Percentiles rank a stretch among this genome's conserved stretches.
Evolutionary conservation across 2,113 vertebrate genomes (phyloP).

Genomic region (Chaetorhynchus papuensis): DNA sequence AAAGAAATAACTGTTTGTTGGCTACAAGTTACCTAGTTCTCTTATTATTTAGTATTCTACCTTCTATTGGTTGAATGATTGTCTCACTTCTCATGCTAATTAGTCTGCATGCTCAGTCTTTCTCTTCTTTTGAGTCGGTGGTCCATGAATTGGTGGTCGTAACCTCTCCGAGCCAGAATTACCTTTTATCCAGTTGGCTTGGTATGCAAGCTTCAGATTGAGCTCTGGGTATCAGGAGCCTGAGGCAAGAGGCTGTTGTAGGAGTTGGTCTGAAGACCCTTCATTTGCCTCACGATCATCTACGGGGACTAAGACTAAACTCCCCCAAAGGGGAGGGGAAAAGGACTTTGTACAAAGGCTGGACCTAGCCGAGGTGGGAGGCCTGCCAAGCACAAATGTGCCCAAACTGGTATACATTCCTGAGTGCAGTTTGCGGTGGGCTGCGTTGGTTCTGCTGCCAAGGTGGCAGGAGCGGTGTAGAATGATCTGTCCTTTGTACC

Average conservation of each 20-base stretch:
- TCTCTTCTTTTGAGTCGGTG: not conserved
- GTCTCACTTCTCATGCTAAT: not conserved
- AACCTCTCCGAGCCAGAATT: not conserved
- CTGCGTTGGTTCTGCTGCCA: too few species aligned
- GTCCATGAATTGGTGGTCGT: not conserved
- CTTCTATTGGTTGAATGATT: not conserved
- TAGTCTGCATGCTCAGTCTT: not conserved
- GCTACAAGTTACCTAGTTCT: not conserved
- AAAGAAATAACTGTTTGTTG: not conserved
- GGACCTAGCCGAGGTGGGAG: too few species aligned
- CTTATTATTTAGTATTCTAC: not conserved
- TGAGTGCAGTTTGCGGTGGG: too few species aligned
- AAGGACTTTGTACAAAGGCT: too few species aligned
- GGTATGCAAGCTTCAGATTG: not conserved
- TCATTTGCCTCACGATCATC: too few species aligned
- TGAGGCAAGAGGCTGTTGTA: not conserved
- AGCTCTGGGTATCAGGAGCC: not conserved
- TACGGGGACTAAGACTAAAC: too few species aligned
- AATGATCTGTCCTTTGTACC: too few species aligned
- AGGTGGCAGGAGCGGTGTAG: too few species aligned
- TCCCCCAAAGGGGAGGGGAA: too few species aligned
- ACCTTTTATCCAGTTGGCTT: not conserved
- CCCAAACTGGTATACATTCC: too few species aligned
- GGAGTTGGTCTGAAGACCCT: too few species aligned
- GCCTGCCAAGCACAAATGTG: too few species aligned